Evolutionary conservation across 2,113 vertebrate genomes (phyloP).

Genomic region (Urocolius indicus): DNA sequence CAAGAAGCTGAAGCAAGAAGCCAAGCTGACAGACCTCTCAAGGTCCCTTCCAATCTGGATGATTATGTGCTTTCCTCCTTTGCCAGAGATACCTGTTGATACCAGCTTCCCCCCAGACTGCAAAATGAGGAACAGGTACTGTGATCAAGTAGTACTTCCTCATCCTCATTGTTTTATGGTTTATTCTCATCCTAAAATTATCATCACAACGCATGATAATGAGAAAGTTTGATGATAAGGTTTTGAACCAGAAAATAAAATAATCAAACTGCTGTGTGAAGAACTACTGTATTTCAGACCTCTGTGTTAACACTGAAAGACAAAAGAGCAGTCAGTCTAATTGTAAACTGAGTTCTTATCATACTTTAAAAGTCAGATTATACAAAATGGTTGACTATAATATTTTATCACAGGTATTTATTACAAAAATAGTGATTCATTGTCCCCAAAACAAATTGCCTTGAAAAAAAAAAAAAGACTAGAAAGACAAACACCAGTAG

Average conservation of each 20-base stretch:
- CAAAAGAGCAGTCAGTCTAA: neutral
- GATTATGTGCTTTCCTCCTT: neutral
- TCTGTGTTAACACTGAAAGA: neutral
- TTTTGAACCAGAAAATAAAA: neutral
- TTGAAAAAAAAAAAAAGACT: neutral
- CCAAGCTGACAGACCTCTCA: neutral
- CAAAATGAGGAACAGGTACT: neutral
- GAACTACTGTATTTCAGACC: neutral
- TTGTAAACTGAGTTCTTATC: neutral
- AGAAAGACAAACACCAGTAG: neutral
- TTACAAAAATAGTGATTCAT: neutral
- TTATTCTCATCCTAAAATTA: neutral
- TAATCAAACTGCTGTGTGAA: neutral
- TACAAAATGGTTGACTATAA: neutral
- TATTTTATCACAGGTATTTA: neutral
- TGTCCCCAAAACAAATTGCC: neutral
- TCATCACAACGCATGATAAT: neutral
- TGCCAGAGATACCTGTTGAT: neutral
- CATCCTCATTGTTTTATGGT: neutral
- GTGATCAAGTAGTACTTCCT: neutral
- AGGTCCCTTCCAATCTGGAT: neutral
- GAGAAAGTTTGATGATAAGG: neutral
- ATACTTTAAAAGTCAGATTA: neutral
- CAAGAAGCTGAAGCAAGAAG: neutral
- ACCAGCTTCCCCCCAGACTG: neutral